Evolutionary conservation across 2,797 vertebrate genomes (phyloP).

Genomic region (Pseudomugil gertrudae): DNA sequence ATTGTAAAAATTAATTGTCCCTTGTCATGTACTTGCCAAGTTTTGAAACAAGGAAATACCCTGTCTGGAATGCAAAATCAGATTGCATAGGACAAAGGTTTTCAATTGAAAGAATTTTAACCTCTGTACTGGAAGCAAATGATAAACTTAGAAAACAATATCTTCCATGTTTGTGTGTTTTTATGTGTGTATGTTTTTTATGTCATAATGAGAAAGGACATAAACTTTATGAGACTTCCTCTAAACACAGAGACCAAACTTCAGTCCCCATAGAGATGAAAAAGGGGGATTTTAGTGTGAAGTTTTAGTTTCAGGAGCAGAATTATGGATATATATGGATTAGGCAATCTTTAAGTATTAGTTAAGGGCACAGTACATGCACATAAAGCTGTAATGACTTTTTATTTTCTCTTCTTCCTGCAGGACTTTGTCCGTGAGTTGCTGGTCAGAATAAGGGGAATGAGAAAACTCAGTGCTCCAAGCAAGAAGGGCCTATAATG

Average conservation of each 20-base stretch:
- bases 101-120: not conserved
- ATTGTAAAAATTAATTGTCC: not conserved
- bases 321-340: too few species aligned
- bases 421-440: conserved; percentile 95
- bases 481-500: conserved; percentile 94
- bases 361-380: too few species aligned
- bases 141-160: not conserved
- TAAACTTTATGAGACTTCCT: not conserved
- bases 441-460: conserved; percentile 94
- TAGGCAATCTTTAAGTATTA: too few species aligned
- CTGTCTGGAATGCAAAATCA: not conserved
- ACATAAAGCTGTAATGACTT: not conserved
- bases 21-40: not conserved
- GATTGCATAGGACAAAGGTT: not conserved
- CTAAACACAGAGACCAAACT: not conserved
- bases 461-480: conserved; percentile 95
- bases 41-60: not conserved
- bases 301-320: not conserved
- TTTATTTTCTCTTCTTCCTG: conserved; percentile 26
- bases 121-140: not conserved
- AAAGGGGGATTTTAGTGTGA: not conserved
- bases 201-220: not conserved
- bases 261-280: not conserved
- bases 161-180: too few species aligned
- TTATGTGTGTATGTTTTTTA: not conserved